Evolutionary conservation across 2,797 vertebrate genomes (phyloP).

Genomic region (Antrozous pallidus): DNA sequence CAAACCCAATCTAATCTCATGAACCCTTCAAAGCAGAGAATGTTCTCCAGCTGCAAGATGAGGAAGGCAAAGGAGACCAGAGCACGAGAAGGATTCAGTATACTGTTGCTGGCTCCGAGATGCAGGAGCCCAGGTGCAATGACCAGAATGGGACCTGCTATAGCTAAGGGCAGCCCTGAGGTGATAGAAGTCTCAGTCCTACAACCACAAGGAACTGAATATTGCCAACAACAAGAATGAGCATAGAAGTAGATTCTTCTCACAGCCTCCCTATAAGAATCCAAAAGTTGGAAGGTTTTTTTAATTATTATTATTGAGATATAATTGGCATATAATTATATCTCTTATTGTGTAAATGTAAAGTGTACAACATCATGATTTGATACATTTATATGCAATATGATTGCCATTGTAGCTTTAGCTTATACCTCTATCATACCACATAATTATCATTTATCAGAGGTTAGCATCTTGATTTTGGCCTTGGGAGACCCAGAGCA

Average conservation of each 20-base stretch:
- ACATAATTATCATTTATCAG: neutral
- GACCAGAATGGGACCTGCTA: neutral
- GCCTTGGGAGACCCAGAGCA: neutral
- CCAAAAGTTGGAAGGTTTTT: neutral
- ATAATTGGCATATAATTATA: neutral
- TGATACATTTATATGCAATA: neutral
- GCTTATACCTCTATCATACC: neutral
- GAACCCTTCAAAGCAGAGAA: neutral
- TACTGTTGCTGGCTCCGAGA: neutral
- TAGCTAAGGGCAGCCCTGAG: neutral
- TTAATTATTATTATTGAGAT: neutral
- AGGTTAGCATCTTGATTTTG: neutral
- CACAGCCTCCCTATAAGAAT: neutral
- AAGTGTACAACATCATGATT: neutral
- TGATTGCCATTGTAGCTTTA: neutral
- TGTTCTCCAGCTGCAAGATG: neutral
- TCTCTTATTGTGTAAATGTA: neutral
- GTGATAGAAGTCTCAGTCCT: neutral
- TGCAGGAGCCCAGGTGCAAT: neutral
- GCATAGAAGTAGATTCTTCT: neutral
- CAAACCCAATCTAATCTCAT: neutral
- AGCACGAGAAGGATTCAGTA: neutral
- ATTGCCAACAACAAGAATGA: neutral
- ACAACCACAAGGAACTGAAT: neutral
- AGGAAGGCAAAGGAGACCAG: neutral